phyloP scores from a whole-genome alignment of 2,888 invertebrate genomes.

The Macropis europaea region DNA sequence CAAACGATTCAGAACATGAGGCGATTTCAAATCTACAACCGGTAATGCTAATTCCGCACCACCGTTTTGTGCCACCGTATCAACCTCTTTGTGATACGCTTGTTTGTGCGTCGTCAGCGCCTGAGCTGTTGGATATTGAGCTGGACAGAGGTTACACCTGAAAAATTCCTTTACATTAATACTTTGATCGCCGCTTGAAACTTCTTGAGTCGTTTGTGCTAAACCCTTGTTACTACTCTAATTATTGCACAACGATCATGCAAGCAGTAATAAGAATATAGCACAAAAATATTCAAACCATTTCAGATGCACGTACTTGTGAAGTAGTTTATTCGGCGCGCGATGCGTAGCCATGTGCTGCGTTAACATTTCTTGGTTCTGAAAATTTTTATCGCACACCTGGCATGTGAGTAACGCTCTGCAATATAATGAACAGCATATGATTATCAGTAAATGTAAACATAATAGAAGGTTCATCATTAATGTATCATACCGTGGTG shows the following conservation, averaged over 20 bases:
- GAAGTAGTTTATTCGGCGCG: constrained; percentile 79
- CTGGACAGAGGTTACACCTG: constrained; percentile 87
- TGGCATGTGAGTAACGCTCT: constrained; percentile 75
- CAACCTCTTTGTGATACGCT: constrained; percentile 82
- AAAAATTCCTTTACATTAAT: constrained; percentile 20
- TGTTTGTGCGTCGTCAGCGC: constrained; percentile 84
- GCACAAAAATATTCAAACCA: not conserved
- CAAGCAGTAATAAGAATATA: no score
- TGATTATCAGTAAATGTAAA: not conserved
- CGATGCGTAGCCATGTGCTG: constrained; percentile 80
- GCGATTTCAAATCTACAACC: constrained; percentile 86
- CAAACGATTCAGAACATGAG: constrained; percentile 84
- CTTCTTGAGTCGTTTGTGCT: no score
- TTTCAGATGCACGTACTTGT: constrained; percentile 70
- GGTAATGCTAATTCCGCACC: constrained; percentile 86
- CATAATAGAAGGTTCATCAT: not conserved
- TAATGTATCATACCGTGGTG: constrained; percentile 69
- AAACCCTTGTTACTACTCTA: no score
- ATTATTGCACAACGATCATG: no score
- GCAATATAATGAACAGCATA: constrained; percentile 19
- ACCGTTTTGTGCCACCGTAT: constrained; percentile 71
- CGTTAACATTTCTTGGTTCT: constrained; percentile 79
- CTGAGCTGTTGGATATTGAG: constrained; percentile 85
- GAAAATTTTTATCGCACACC: constrained; percentile 81
- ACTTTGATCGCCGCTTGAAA: not conserved